A percentile compares a stretch with the other conserved stretches of the same genome.
These are phyloP conservation scores for Malacoraja senta DNA, from an alignment of 2,797 vertebrate genomes.

Conservation along the genomic window DNA sequence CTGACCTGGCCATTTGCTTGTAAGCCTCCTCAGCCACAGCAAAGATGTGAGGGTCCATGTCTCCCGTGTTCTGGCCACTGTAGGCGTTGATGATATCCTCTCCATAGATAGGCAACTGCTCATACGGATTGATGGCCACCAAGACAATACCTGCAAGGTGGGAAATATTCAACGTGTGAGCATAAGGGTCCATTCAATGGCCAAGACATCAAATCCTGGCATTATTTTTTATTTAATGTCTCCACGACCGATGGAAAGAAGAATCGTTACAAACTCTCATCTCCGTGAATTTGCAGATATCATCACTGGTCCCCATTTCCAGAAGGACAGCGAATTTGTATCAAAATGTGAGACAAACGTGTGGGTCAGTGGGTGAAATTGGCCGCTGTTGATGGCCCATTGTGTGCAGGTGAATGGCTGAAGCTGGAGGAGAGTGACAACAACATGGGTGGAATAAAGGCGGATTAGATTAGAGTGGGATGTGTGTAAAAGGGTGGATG, in stretches of 20 bases:
- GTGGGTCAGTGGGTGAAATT: too few relatives aligned
- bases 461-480: too few relatives aligned
- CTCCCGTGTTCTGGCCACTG: slow-evolving; percentile 97
- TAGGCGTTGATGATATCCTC: slow-evolving; percentile 95
- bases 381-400: too few relatives aligned
- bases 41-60: slow-evolving; percentile 98
- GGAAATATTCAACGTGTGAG: slow-evolving; percentile 11
- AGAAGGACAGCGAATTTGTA: neutral
- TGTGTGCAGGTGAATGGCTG: too few relatives aligned
- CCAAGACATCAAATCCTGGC: neutral
- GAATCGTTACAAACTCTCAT: too few relatives aligned
- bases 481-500: too few relatives aligned
- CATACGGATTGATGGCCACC: slow-evolving; percentile 97
- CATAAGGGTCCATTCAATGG: neutral
- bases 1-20: slow-evolving; percentile 98
- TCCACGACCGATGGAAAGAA: neutral
- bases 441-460: too few relatives aligned
- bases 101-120: slow-evolving; percentile 89
- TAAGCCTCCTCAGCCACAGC: slow-evolving; percentile 96
- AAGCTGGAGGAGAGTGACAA: too few relatives aligned
- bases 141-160: slow-evolving; percentile 78
- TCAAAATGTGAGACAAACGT: too few relatives aligned
- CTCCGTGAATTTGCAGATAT: too few relatives aligned
- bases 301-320: neutral
- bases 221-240: neutral